Evolutionary conservation across 2,113 vertebrate genomes (phyloP).

Genomic region (Galbula dea): DNA sequence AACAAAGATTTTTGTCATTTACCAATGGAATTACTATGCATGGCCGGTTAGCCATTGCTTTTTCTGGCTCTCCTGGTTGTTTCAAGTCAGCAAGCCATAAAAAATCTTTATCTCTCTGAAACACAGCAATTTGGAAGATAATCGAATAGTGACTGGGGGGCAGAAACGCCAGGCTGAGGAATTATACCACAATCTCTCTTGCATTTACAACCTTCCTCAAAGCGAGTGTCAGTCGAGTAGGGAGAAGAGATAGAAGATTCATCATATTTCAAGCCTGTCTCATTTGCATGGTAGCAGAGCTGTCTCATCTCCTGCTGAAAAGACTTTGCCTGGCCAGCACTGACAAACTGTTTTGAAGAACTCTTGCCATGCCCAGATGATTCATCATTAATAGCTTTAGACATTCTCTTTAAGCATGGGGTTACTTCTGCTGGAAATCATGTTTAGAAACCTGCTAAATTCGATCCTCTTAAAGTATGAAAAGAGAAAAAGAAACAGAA

Average conservation of each 20-base stretch:
- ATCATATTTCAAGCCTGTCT: constrained; percentile 88
- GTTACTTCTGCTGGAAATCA: constrained; percentile 38
- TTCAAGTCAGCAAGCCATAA: constrained; percentile 99
- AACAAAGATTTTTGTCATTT: constrained; percentile 99
- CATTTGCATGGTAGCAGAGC: constrained; percentile 82
- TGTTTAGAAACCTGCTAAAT: constrained; percentile 24
- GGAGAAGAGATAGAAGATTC: constrained; percentile 88
- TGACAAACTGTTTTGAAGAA: constrained; percentile 61
- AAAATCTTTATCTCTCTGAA: constrained; percentile 99
- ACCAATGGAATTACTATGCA: constrained; percentile 97
- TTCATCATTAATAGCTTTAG: constrained; percentile 56
- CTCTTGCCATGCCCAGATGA: constrained; percentile 52
- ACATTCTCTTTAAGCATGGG: constrained; percentile 38
- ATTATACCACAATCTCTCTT: constrained; percentile 99
- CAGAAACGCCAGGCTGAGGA: constrained; percentile 99
- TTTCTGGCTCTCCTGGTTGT: constrained; percentile 89
- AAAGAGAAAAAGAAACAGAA: not conserved
- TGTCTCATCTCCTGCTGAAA: constrained; percentile 77
- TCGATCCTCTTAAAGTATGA: not conserved
- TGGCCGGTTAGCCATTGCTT: constrained; percentile 91
- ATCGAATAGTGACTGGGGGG: constrained; percentile 99
- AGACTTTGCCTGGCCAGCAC: constrained; percentile 63
- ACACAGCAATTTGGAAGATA: constrained; percentile 99
- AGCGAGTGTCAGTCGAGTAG: constrained; percentile 90
- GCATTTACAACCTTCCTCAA: constrained; percentile 99